phyloP scores from a whole-genome alignment of 2,113 vertebrate genomes.

The Chlorodrepanis virens region DNA sequence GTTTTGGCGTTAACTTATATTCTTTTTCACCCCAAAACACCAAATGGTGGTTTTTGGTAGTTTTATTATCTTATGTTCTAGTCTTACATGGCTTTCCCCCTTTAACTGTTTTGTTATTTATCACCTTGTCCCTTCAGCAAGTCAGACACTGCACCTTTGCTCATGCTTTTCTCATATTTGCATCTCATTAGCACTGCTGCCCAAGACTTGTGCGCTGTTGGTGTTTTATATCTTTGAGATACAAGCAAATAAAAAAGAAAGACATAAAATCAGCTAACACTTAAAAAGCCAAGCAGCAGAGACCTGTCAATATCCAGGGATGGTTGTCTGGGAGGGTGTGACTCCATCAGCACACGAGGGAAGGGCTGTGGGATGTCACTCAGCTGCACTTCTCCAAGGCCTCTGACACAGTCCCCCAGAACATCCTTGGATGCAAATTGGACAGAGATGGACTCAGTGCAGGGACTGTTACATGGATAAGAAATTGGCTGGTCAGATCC shows the following conservation, averaged over 20 bases:
- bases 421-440: too few species aligned
- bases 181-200: not conserved
- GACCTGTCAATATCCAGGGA: not conserved
- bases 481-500: too few species aligned
- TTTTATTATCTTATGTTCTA: not conserved
- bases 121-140: not conserved
- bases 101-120: not conserved
- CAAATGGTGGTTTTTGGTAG: not conserved
- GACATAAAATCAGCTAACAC: not conserved
- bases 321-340: not conserved
- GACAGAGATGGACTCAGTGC: too few species aligned
- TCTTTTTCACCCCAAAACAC: not conserved
- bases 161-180: not conserved
- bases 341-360: not conserved
- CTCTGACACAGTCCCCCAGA: not conserved
- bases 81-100: not conserved
- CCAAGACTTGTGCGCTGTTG: not conserved
- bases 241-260: not conserved
- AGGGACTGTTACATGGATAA: too few species aligned
- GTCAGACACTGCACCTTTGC: not conserved
- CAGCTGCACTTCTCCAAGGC: not conserved
- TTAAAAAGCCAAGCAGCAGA: not conserved
- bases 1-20: not conserved
- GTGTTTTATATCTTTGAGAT: not conserved
- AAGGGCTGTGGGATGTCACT: not conserved